Base-by-base conservation (phyloP, 2,797 vertebrate genomes). In the Crocodylus rhombifer region DNA sequence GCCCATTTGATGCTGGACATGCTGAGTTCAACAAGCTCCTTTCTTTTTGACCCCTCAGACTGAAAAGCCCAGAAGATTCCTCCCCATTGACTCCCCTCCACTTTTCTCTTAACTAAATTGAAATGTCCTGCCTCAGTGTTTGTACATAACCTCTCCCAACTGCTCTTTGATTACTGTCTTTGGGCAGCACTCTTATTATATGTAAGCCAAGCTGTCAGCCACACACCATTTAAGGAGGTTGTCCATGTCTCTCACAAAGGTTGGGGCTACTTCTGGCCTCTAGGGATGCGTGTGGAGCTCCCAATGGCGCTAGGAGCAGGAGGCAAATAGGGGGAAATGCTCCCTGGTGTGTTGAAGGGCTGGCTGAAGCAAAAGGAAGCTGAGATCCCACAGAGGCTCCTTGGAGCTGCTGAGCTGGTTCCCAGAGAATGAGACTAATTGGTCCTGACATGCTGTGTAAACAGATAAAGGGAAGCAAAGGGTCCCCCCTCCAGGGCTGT, bases 181-280 rank as follows among this genome's bases (percentile, higher is more conserved):
- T 91, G 81, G 81, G 78, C 75, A 88, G 82, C 57, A 80, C 4
- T 11, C 4, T 88, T 18, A 36, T 89, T 94, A 82, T 67, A 20
- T n/a, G 5, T 74, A 71, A 84, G 75, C 80, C 77, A 75, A 94
- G 91, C 86, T 96, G 91, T 91, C 96, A 96, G 25, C 63, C 61
- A 4, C 77, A 91, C 94, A 84, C 82, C 87, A 1, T 90, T 94
- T 81, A 92, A 75, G 67, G 82, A 89, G 85, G 71, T 55, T 21
- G 4, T 76, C 28, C 12, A 15, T 84, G 61, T 86, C 79, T 17
- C 67, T 17, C 67, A 84, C 93, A 82, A 89, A 91, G 63, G 61
- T 26, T 26, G 33, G 57, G 74, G 64, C 63, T 60, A 60, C 51
- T 86, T 76, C 62, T 74, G n/a, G 21, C 6, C 33, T 85, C 42